phyloP scores from a whole-genome alignment of 2,888 invertebrate genomes.

The Scotopteryx bipunctaria region DNA sequence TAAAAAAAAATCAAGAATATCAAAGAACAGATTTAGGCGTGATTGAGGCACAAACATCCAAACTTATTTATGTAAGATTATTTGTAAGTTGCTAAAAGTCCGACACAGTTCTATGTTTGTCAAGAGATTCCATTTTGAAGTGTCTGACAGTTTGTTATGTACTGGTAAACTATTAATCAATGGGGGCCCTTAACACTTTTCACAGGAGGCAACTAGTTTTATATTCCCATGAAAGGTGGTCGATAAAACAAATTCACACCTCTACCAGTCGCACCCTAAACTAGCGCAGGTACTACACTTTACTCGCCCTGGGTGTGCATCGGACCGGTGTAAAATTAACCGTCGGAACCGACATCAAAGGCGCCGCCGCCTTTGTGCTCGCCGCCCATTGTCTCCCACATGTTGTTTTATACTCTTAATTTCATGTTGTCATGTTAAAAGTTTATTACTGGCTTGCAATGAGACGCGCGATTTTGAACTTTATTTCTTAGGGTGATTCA shows the following conservation, averaged over 20 bases:
- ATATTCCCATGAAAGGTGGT: background rate
- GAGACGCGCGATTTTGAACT: slow-evolving; percentile 37
- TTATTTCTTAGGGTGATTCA: slow-evolving; percentile 35
- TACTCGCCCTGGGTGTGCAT: slow-evolving; percentile 41
- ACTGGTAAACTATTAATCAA: too few species aligned
- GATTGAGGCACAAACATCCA: too few species aligned
- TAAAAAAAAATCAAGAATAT: too few species aligned
- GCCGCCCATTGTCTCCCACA: slow-evolving; percentile 77
- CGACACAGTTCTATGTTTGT: too few species aligned
- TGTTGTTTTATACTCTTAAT: slow-evolving; percentile 76
- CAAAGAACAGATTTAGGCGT: too few species aligned
- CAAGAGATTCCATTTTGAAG: too few species aligned
- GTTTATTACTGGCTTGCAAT: slow-evolving; percentile 60
- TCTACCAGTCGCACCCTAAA: slow-evolving; percentile 42
- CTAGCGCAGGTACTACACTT: slow-evolving; percentile 32
- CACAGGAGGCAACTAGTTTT: too few species aligned
- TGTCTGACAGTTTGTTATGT: too few species aligned
- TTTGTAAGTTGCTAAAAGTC: too few species aligned
- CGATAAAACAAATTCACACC: background rate
- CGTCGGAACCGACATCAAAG: slow-evolving; percentile 63
- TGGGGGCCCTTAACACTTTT: too few species aligned
- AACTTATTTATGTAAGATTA: too few species aligned
- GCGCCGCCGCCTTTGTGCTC: slow-evolving; percentile 65
- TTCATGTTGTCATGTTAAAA: slow-evolving; percentile 77
- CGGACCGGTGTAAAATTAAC: slow-evolving; percentile 69